phyloP scores from a whole-genome alignment of 1,140 invertebrate genomes.

The Platyura marginata region DNA sequence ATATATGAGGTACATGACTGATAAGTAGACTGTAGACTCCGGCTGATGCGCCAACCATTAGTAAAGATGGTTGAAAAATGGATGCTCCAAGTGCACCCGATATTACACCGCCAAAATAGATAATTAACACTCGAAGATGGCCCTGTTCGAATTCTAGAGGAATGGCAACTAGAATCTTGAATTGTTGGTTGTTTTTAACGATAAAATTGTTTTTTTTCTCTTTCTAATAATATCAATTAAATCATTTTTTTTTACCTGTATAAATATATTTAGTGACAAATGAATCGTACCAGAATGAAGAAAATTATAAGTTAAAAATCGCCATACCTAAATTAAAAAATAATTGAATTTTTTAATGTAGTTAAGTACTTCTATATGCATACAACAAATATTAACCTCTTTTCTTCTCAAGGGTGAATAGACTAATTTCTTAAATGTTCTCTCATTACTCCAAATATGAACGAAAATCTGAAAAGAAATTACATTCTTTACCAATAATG shows the following conservation, averaged over 20 bases:
- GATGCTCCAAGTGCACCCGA: slow-evolving; percentile 58
- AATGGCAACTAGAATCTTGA: slow-evolving; percentile 46
- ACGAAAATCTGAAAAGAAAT: slow-evolving; percentile 27
- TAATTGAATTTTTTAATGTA: background rate
- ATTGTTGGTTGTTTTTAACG: slow-evolving; percentile 23
- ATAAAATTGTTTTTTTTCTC: background rate
- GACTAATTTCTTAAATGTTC: slow-evolving; percentile 34
- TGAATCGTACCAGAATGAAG: slow-evolving; percentile 53
- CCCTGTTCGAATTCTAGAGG: slow-evolving; percentile 70
- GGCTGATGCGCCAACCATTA: slow-evolving; percentile 76
- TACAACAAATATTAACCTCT: slow-evolving; percentile 13
- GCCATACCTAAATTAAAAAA: slow-evolving; percentile 37
- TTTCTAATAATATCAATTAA: no score
- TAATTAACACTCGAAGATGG: slow-evolving; percentile 44
- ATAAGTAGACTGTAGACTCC: slow-evolving; percentile 87
- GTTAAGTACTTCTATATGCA: no score
- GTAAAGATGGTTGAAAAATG: slow-evolving; percentile 55
- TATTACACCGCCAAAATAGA: slow-evolving; percentile 50
- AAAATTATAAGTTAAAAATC: slow-evolving; percentile 66
- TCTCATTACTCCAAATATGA: slow-evolving; percentile 27
- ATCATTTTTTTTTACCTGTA: no score
- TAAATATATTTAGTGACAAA: no score
- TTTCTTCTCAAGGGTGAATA: slow-evolving; percentile 46
- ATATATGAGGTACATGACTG: slow-evolving; percentile 76
- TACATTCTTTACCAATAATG: no score